phyloP scores from a whole-genome alignment of 2,113 vertebrate species.

The Thinocorus orbignyianus region DNA sequence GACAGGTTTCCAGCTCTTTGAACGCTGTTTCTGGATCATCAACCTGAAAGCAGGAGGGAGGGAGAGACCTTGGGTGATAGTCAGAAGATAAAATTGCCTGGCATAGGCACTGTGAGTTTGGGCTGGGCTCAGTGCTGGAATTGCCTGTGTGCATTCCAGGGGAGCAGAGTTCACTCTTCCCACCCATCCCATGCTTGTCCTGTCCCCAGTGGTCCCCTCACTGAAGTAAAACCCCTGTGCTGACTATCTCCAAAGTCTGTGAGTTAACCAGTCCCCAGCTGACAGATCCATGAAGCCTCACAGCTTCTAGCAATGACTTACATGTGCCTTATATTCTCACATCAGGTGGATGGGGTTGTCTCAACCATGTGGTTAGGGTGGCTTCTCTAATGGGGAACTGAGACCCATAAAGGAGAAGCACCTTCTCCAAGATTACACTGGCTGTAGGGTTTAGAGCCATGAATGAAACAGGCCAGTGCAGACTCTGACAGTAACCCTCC shows the following conservation, averaged over 20 bases:
- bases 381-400: neutral
- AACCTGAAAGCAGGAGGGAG: constrained; percentile 68
- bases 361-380: rapidly evolving
- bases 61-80: neutral
- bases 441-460: neutral
- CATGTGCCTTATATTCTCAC: neutral
- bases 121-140: neutral
- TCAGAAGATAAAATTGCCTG: neutral
- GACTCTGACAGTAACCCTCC: neutral
- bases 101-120: neutral
- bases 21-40: constrained; percentile 69
- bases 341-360: neutral
- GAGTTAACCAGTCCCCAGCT: neutral
- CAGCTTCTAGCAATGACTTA: neutral
- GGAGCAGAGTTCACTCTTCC: neutral
- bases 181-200: neutral
- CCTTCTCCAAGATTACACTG: neutral
- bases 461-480: neutral
- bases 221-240: neutral
- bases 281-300: neutral
- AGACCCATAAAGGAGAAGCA: neutral
- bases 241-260: neutral
- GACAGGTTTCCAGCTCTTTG: constrained; percentile 71
- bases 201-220: neutral
- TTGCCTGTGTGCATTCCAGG: neutral